Evolutionary conservation across 2,888 invertebrate genomes (phyloP).

Genomic region (Psylliodes chrysocephalus): DNA sequence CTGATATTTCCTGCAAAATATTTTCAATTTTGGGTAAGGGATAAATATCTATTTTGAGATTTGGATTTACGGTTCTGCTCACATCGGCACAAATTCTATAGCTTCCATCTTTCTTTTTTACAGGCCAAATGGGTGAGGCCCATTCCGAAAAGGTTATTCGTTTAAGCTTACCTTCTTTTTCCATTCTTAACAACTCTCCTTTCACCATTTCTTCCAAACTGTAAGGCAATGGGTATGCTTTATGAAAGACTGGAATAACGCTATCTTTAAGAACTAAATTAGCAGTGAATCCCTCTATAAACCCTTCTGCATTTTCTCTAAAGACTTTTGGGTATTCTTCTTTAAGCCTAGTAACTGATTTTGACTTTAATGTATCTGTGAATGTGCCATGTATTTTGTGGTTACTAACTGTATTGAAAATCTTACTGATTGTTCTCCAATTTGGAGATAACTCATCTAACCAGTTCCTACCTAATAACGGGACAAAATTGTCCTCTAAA

Average conservation of each 20-base stretch:
- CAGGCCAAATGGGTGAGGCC: too few relatives aligned
- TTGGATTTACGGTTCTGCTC: too few relatives aligned
- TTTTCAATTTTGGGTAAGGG: too few relatives aligned
- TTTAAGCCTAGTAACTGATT: background rate
- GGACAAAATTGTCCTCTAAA: background rate
- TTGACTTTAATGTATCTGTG: background rate
- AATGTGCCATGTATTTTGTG: background rate
- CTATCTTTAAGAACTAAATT: slow-evolving; percentile 4
- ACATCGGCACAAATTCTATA: too few relatives aligned
- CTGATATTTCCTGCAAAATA: too few relatives aligned
- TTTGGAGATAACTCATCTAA: background rate
- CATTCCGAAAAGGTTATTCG: background rate
- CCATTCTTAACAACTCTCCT: background rate
- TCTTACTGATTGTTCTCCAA: background rate
- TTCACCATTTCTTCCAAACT: background rate
- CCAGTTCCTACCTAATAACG: background rate
- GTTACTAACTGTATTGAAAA: background rate
- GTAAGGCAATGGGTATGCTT: slow-evolving; percentile 4
- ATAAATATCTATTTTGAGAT: too few relatives aligned
- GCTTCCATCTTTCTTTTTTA: too few relatives aligned
- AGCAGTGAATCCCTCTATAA: slow-evolving; percentile 2
- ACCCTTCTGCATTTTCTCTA: too few relatives aligned
- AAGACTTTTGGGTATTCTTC: background rate
- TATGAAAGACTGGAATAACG: slow-evolving; percentile 3
- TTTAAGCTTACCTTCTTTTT: slow-evolving; percentile 8